Evolutionary conservation across 2,113 vertebrate species (phyloP), one percentile per base, ranked within the genome.

Genomic region (Anthoscopus minutus): DNA sequence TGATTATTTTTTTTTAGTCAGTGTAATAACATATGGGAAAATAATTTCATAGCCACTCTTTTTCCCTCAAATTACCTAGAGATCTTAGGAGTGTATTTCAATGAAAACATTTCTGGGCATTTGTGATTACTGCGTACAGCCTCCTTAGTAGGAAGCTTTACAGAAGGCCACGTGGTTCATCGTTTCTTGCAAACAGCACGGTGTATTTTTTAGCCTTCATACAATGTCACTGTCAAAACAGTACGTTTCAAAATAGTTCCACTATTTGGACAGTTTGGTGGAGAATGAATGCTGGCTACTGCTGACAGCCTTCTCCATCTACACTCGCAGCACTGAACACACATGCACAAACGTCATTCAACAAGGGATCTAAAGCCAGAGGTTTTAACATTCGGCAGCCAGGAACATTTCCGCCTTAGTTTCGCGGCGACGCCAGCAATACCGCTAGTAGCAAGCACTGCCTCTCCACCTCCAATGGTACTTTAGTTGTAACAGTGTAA

Each of bases 321-420:
- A 2, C 23, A 2, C 7, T 4, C 15, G 4, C 56, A 24, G 74
- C 25, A 9, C n/a, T 9, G 27, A 23, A 35, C 27, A 27, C 31
- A 30, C 13, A 13, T 4, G 24, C 18, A n/a, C 18, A 8, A 19
- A 35, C 16, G 24, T 27, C 33, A 14, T 24, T 27, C 42, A 13
- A 21, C 27, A 15, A 19, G 45, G 25, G 31, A 28, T 35, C 44
- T 17, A 30, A 58, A 60, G 28, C 44, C 13, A 4, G 11, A 12
- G n/a, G 6, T 35, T 89, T 48, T 25, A 64, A 72, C 24, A 23
- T 27, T 28, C 53, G 31, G 44, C 0, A 1, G 40, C 18, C 21
- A 44, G 48, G 42, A 65, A 50, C 7, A 8, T 57, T 45, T 17
- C 18, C 2, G 2, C 5, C 6, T 3, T 14, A 0, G 22, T 47